Evolutionary conservation across 2,797 vertebrate genomes (phyloP).

Genomic region (Falco novaeseelandiae): DNA sequence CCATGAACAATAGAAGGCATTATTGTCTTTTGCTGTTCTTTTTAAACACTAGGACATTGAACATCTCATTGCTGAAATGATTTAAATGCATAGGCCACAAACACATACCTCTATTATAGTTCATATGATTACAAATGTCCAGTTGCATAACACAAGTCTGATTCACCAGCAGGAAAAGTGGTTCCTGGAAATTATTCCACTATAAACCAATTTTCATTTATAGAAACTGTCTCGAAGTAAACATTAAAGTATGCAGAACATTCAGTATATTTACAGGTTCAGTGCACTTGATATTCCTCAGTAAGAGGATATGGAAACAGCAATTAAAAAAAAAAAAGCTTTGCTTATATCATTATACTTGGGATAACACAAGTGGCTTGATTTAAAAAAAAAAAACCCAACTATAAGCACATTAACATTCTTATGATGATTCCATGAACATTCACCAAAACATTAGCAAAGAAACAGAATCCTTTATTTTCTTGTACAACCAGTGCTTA

Average conservation of each 20-base stretch:
- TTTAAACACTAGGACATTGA: not conserved
- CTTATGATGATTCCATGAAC: not conserved
- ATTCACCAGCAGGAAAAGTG: conserved; percentile 23
- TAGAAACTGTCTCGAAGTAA: conserved; percentile 54
- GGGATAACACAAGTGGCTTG: conserved; percentile 12
- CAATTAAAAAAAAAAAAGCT: conserved; percentile 25
- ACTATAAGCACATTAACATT: not conserved
- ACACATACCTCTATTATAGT: conserved; percentile 20
- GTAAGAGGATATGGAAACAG: conserved; percentile 2
- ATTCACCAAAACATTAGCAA: conserved; percentile 9
- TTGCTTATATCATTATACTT: not conserved
- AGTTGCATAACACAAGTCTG: conserved; percentile 43
- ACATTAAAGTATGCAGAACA: conserved; percentile 36
- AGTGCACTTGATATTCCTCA: conserved; percentile 67
- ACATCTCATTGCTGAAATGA: conserved; percentile 19
- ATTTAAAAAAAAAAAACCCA: not conserved
- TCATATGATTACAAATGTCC: conserved; percentile 45
- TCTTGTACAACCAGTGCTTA: conserved; percentile 5
- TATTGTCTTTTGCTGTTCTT: not conserved
- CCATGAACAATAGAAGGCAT: not conserved
- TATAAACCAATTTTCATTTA: conserved; percentile 35
- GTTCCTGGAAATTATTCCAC: conserved; percentile 19
- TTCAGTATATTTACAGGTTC: conserved; percentile 53
- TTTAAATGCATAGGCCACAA: conserved; percentile 62
- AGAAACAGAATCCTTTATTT: not conserved